phyloP scores from a whole-genome alignment of 1,140 invertebrate species.

The Nasonia longicornis region DNA sequence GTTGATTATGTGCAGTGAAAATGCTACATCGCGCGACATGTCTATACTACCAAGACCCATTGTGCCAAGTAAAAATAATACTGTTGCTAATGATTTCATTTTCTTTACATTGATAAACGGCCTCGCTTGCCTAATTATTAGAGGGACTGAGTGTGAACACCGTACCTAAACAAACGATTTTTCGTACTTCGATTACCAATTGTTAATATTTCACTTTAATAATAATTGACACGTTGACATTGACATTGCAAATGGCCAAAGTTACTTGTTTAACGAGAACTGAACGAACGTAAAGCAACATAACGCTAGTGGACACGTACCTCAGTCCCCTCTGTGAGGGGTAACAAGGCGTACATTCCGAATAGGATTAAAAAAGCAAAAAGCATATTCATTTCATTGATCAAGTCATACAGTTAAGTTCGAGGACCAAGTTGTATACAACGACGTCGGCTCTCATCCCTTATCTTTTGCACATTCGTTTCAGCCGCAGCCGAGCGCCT shows the following conservation, averaged over 20 bases:
- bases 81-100: conserved; percentile 43
- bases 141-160: conserved; percentile 17
- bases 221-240: conserved; percentile 44
- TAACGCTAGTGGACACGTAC: background rate
- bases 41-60: conserved; percentile 34
- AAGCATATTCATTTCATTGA: conserved; percentile 31
- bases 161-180: background rate
- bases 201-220: background rate
- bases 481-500: conserved; percentile 10
- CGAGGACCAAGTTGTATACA: conserved; percentile 32
- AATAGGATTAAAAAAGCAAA: conserved; percentile 23
- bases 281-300: background rate
- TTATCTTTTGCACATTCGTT: conserved; percentile 25
- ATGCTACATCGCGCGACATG: conserved; percentile 8
- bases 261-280: conserved; percentile 8
- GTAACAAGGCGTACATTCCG: background rate
- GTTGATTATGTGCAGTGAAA: conserved; percentile 26
- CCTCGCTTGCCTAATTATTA: conserved; percentile 7
- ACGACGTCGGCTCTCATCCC: conserved; percentile 15
- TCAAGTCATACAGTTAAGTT: conserved; percentile 14
- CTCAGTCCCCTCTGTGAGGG: conserved; percentile 18
- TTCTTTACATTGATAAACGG: conserved; percentile 18
- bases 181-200: conserved; percentile 8
- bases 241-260: conserved; percentile 17
- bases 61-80: conserved; percentile 48